Evolutionary conservation across 53 echinoderm and acorn worm genomes (phyloP).

Genomic region (Astropecten irregularis): DNA sequence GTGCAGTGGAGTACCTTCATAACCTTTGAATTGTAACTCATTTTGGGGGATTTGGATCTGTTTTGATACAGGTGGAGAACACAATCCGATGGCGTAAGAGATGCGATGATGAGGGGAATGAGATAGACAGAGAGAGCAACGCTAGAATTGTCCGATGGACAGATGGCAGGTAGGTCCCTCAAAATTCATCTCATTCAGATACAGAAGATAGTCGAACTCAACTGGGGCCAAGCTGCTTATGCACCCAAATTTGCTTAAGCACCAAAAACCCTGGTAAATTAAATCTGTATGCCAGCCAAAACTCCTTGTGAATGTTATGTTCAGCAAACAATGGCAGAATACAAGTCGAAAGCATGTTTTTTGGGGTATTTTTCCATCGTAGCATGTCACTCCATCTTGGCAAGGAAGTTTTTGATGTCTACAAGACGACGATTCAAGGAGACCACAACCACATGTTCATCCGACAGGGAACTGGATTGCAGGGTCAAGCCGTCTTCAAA

Average conservation of each 20-base stretch:
- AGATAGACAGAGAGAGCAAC: slow-evolving; percentile 92
- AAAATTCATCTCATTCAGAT: too few relatives aligned
- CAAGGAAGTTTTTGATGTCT: slow-evolving; percentile 97
- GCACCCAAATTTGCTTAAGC: not conserved
- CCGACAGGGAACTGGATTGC: slow-evolving; percentile 94
- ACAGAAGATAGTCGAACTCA: too few relatives aligned
- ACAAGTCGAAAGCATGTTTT: too few relatives aligned
- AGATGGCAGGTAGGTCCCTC: slow-evolving; percentile 99
- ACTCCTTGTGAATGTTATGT: too few relatives aligned
- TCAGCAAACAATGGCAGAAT: too few relatives aligned
- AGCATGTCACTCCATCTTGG: slow-evolving; percentile 99
- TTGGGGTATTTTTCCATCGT: too few relatives aligned
- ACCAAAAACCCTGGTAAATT: too few relatives aligned
- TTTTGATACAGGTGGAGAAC: slow-evolving; percentile 90
- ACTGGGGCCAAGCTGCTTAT: not conserved
- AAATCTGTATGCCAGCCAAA: too few relatives aligned
- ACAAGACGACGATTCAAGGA: slow-evolving; percentile 86
- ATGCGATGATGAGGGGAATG: slow-evolving; percentile 84
- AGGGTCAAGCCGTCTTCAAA: slow-evolving; percentile 95
- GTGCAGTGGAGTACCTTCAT: too few relatives aligned
- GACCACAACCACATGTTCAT: slow-evolving; percentile 98
- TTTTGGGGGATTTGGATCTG: too few relatives aligned
- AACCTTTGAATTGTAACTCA: too few relatives aligned
- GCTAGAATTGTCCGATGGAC: slow-evolving; percentile 96
- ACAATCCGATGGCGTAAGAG: slow-evolving; percentile 89